phyloP scores from a whole-genome alignment of 2,797 vertebrate genomes.

The Sebastes reedi region DNA sequence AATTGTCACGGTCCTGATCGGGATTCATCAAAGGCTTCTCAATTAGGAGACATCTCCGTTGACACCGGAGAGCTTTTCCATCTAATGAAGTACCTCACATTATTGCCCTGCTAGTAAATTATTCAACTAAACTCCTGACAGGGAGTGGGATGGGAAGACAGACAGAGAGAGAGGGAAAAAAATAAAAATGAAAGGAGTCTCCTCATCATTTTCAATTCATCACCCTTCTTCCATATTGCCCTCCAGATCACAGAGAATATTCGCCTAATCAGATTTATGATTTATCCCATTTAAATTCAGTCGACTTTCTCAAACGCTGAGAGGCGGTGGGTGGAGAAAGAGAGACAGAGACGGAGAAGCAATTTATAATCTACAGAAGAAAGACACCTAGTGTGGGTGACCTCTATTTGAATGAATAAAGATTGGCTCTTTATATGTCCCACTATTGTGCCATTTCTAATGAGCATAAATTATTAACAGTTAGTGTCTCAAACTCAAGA shows the following conservation, averaged over 20 bases:
- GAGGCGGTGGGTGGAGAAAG: constrained; percentile 60
- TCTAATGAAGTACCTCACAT: constrained; percentile 74
- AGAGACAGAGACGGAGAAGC: constrained; percentile 42
- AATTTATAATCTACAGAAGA: constrained; percentile 77
- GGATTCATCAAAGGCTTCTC: constrained; percentile 67
- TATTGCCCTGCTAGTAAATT: constrained; percentile 72
- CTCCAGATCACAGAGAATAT: constrained; percentile 82
- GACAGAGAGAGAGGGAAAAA: neutral
- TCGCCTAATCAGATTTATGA: constrained; percentile 84
- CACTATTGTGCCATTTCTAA: constrained; percentile 73
- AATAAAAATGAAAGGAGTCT: constrained; percentile 71
- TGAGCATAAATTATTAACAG: constrained; percentile 73
- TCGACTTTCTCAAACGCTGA: constrained; percentile 73
- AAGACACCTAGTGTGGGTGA: constrained; percentile 74
- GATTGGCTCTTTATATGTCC: constrained; percentile 75
- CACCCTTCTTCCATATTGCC: constrained; percentile 76
- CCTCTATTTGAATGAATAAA: constrained; percentile 83
- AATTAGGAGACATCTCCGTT: constrained; percentile 64
- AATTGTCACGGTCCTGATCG: constrained; percentile 49
- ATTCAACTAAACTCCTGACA: constrained; percentile 73
- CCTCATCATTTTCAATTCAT: constrained; percentile 81
- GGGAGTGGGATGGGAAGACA: constrained; percentile 39
- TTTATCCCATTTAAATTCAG: constrained; percentile 85
- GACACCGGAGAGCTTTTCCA: constrained; percentile 64
- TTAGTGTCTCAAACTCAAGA: constrained; percentile 46